Evolutionary conservation across 37 sponge, comb jelly and placozoan genomes (phyloP).

Genomic region (Theonella swinhoei): DNA sequence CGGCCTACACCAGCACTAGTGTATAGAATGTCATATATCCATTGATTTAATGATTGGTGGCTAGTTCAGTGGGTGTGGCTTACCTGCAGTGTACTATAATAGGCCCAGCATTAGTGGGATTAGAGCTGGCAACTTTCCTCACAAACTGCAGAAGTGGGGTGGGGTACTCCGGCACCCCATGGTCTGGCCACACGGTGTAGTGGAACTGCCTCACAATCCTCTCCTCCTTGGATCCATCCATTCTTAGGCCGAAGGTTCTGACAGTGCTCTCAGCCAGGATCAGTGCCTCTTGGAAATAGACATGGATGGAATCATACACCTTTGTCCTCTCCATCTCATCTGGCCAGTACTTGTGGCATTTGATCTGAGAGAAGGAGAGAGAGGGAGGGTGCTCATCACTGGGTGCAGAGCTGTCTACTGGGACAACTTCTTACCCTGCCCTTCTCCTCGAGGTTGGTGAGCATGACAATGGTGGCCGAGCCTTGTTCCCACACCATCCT

Average conservation of each 20-base stretch:
- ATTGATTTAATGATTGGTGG: not conserved
- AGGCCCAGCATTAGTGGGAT: constrained; percentile 49
- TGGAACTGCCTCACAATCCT: constrained; percentile 85
- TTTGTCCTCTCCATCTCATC: constrained; percentile 25
- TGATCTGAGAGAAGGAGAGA: constrained; percentile 34
- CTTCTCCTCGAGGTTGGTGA: constrained; percentile 79
- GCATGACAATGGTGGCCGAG: constrained; percentile 88
- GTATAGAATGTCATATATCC: not conserved
- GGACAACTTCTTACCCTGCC: constrained; percentile 75
- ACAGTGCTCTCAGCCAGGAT: constrained; percentile 80
- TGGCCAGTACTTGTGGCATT: constrained; percentile 93
- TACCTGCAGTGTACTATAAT: constrained; percentile 83
- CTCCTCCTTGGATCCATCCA: constrained; percentile 54
- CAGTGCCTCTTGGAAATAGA: constrained; percentile 65
- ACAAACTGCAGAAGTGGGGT: constrained; percentile 82
- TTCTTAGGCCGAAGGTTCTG: constrained; percentile 76
- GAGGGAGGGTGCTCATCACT: no score
- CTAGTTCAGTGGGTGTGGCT: not conserved
- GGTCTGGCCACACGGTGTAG: constrained; percentile 93
- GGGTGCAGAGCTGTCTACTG: no score
- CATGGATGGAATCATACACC: constrained; percentile 51
- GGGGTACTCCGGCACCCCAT: constrained; percentile 92
- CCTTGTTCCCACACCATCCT: constrained; percentile 93
- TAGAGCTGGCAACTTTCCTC: constrained; percentile 59
- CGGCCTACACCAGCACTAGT: constrained; percentile 90